Base-by-base conservation (phyloP, 2,888 invertebrate genomes). In the Volucella zonaria region DNA sequence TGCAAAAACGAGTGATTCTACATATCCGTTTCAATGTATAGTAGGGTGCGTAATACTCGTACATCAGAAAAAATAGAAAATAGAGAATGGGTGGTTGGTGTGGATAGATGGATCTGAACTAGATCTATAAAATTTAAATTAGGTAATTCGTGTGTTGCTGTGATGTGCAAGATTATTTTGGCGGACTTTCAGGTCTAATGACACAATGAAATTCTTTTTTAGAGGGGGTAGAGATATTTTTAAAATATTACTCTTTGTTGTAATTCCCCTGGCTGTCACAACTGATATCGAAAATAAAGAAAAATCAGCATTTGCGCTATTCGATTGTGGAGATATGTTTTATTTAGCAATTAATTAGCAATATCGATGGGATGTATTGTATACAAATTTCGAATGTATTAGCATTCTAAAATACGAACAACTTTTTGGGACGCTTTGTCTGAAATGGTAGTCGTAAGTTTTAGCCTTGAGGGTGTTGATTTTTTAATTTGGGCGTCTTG, bases 61-160 rank as follows among this genome's bases (percentile, higher is more conserved):
- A 31, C 42, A 43, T 10, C 18, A 40, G 11, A 23, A 42, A 23
- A 18, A 18, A 18, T 1, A 18, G 1, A 47, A 58, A 40, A 47
- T 56, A 38, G 31, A 31, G 31, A 23, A 31, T 31, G 4, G 31
- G 31, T 31, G 31, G 31, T 31, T 58, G 38, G 12, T 38, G 38
- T 15, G 15, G 11, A 58, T 38, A n/a, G n/a, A 58, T 38, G 40
- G 38, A 58, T 58, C 38, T 58, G 18, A 58, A 40, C 15, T 38
- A 47, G 40, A 43, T 56, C 54, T 38, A 56, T 68, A 31, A 58
- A 58, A 58, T 58, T 56, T 70, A 49, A 70, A 42, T 58, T 49
- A 49, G 49, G 12, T 58, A 70, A 49, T n/a, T 58, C 49, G 18
- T 18, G 40, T 40, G 40, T 58, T 47, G 45, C 15, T 47, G 6